Base-by-base conservation (phyloP, 2,888 invertebrate species). In the Microchrysa polita region DNA sequence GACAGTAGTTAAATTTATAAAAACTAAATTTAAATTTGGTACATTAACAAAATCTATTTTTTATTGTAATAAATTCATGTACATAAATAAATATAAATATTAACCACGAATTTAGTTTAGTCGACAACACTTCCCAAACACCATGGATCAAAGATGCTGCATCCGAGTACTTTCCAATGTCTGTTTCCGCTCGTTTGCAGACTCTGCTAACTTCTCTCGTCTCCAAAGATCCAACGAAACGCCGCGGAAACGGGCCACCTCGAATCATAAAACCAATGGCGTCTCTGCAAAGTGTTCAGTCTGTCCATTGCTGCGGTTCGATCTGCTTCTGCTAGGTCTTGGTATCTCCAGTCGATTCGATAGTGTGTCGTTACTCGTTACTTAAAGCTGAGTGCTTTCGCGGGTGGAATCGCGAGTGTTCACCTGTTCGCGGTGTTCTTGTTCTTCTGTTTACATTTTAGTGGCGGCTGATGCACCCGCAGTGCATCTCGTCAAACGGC, bases 401-500 rank as follows among this genome's bases (percentile, higher is more conserved):
- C 40, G 61, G n/a, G 2, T 40, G 5, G 14, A 1, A 52, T 52
- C 16, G 14, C 7, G 14, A 27, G 61, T n/a, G 27, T 40, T 61
- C 61, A 61, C 61, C 61, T 61, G 61, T 61, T 61, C n/a, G 61
- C 61, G 61, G 61, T n/a, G 18, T 20, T 20, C 55, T 40, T 61
- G 34, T 16, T 34, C 40, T 27, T 61, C 7, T 61, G 61, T 61
- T 48, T 48, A 48, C 48, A 4, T 48, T 48, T n/a, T 12, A 12
- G 48, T 48, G 48, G 48, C 48, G 48, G 4, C 5, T n/a, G 48
- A 48, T 48, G 12, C 12, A 12, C 48, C 48, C 48, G n/a, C 27
- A 10, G 48, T n/a, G n/a, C 27, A 34, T 34, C 27, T 34, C 27
- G 27, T 34, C 27, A 2, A 2, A 34, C 27, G 27, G 27, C n/a